Percentiles rank a stretch among this genome's conserved stretches.
phyloP scores from a whole-genome alignment of 92 coral and sea anemone species.

The Zoanthus sociatus region DNA sequence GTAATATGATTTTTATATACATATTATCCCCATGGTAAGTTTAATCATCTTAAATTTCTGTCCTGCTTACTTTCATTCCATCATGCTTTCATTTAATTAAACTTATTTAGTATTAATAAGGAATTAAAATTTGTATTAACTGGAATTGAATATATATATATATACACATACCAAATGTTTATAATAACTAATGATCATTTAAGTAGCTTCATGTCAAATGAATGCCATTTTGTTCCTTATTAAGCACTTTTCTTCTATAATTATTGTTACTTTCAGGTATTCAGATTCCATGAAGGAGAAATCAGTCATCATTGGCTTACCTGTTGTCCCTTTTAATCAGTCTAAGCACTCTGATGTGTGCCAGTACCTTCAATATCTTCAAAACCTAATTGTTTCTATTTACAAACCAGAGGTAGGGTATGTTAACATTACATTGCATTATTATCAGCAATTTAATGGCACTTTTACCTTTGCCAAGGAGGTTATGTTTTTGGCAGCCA shows the following conservation, averaged over 20 bases:
- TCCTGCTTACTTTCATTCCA: too few species aligned
- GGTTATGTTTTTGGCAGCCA: too few species aligned
- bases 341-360: slow-evolving; percentile 74
- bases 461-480: too few species aligned
- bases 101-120: neutral
- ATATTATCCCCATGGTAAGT: too few species aligned
- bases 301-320: slow-evolving; percentile 65
- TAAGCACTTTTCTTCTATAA: neutral
- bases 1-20: too few species aligned
- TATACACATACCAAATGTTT: too few species aligned
- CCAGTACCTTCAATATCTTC: slow-evolving; percentile 58
- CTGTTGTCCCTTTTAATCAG: slow-evolving; percentile 72
- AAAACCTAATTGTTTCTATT: neutral
- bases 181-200: neutral
- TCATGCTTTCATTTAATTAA: too few species aligned
- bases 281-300: slow-evolving; percentile 63
- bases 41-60: too few species aligned
- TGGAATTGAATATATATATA: neutral
- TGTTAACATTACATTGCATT: too few species aligned
- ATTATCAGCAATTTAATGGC: too few species aligned
- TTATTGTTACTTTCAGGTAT: slow-evolving; percentile 46
- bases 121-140: neutral
- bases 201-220: neutral
- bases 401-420: slow-evolving; percentile 14
- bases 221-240: neutral